Evolutionary conservation across 2,888 invertebrate species (phyloP).

Genomic region (Acleris emargana): DNA sequence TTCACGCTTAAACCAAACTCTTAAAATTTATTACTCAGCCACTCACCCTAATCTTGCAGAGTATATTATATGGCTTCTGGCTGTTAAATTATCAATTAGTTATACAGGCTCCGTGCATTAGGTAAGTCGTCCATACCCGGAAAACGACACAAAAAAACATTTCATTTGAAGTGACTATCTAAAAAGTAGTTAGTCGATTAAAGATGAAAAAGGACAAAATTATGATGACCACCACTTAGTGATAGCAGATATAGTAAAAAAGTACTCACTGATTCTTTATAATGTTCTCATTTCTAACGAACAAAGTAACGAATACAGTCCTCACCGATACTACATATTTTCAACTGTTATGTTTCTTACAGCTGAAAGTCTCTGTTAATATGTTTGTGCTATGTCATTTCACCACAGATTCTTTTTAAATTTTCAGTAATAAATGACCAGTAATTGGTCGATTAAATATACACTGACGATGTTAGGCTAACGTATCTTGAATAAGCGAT

Average conservation of each 20-base stretch:
- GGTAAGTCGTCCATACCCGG: slow-evolving; percentile 9
- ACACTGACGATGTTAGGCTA: background rate
- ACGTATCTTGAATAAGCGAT: background rate
- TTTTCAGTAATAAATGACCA: background rate
- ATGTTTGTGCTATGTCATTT: background rate
- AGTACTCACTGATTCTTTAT: background rate
- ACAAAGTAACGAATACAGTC: background rate
- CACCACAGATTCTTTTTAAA: background rate
- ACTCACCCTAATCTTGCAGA: slow-evolving; percentile 45
- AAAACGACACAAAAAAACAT: background rate
- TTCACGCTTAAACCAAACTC: slow-evolving; percentile 37
- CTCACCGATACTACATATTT: background rate
- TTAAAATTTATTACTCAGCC: slow-evolving; percentile 40
- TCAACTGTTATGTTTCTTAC: no score
- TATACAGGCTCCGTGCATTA: slow-evolving; percentile 11
- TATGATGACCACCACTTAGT: background rate
- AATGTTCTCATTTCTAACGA: background rate
- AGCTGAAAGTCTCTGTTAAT: no score
- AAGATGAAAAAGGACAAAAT: background rate
- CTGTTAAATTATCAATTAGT: slow-evolving; percentile 21
- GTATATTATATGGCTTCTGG: slow-evolving; percentile 27
- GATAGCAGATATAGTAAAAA: background rate
- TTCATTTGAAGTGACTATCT: no score
- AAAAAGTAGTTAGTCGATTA: background rate
- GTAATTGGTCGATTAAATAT: background rate